These are phyloP conservation scores for Tiphia femorata DNA, from an alignment of 2,888 invertebrate species.

Conservation along the genomic window DNA sequence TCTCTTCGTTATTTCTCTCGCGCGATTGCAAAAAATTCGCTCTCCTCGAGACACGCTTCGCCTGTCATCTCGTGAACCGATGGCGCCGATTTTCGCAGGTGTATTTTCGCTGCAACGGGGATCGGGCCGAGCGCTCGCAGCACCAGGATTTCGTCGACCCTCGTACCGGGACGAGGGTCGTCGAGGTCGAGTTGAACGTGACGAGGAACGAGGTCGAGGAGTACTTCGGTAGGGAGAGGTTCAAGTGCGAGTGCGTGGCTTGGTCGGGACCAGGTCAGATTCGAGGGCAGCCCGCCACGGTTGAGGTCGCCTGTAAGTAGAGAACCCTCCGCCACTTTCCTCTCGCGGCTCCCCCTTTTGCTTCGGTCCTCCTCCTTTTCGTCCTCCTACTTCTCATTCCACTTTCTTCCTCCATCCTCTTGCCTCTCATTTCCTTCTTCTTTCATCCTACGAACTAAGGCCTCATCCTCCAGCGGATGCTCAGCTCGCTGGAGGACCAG, in stretches of 20 bases:
- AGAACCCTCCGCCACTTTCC: slow-evolving; percentile 21
- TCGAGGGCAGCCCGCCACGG: slow-evolving; percentile 85
- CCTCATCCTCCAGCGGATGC: no score
- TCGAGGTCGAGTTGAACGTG: slow-evolving; percentile 87
- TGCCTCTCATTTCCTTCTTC: slow-evolving; percentile 10
- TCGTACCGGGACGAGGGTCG: slow-evolving; percentile 85
- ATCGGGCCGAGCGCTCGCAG: slow-evolving; percentile 66
- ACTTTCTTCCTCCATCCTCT: background rate
- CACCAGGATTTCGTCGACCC: slow-evolving; percentile 87
- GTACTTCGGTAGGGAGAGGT: slow-evolving; percentile 88
- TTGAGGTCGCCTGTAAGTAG: slow-evolving; percentile 94
- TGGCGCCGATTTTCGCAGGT: slow-evolving; percentile 64
- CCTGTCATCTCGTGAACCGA: no score
- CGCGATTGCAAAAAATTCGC: no score
- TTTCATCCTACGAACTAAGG: no score
- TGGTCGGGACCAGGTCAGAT: slow-evolving; percentile 88
- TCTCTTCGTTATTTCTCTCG: no score
- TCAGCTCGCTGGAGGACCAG: slow-evolving; percentile 10
- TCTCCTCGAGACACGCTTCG: no score
- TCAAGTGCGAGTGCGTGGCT: slow-evolving; percentile 93
- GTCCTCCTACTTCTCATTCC: background rate
- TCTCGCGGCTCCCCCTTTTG: slow-evolving; percentile 8
- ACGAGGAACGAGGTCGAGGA: slow-evolving; percentile 91
- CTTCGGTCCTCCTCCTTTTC: background rate
- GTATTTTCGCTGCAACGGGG: slow-evolving; percentile 91